These are phyloP conservation scores for Paramormyrops hopkinsi DNA, from an alignment of 2,797 vertebrate species.

Conservation along the genomic window DNA sequence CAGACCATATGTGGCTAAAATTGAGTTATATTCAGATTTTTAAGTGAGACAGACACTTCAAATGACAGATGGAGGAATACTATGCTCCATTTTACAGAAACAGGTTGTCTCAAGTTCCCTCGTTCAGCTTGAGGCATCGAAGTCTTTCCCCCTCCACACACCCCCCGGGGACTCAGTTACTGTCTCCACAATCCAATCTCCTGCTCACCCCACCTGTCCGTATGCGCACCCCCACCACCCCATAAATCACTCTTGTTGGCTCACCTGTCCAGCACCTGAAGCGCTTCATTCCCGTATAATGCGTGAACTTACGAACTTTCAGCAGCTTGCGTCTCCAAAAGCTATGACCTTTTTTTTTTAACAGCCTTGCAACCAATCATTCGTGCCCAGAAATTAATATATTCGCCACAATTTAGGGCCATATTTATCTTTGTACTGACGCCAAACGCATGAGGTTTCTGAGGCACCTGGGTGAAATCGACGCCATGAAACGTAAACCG, in stretches of 20 bases:
- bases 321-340: background rate
- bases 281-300: conserved; percentile 28
- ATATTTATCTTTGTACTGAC: background rate
- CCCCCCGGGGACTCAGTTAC: conserved; percentile 13
- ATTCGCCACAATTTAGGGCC: background rate
- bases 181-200: background rate
- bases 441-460: background rate
- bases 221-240: background rate
- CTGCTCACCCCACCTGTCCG: conserved; percentile 23
- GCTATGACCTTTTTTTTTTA: background rate
- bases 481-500: background rate
- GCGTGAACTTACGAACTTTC: conserved; percentile 40
- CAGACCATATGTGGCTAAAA: background rate
- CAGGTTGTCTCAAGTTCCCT: conserved; percentile 14
- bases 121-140: conserved; percentile 13
- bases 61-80: background rate
- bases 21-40: background rate
- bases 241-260: conserved; percentile 47
- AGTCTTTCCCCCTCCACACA: conserved; percentile 4
- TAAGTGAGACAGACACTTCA: background rate
- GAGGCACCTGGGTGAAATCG: background rate
- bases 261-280: conserved; percentile 40
- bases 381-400: background rate
- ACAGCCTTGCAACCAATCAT: background rate
- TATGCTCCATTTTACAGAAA: background rate